These are phyloP conservation scores for Zaprionus davidi DNA, from an alignment of 1,140 invertebrate species.

Conservation along the genomic window DNA sequence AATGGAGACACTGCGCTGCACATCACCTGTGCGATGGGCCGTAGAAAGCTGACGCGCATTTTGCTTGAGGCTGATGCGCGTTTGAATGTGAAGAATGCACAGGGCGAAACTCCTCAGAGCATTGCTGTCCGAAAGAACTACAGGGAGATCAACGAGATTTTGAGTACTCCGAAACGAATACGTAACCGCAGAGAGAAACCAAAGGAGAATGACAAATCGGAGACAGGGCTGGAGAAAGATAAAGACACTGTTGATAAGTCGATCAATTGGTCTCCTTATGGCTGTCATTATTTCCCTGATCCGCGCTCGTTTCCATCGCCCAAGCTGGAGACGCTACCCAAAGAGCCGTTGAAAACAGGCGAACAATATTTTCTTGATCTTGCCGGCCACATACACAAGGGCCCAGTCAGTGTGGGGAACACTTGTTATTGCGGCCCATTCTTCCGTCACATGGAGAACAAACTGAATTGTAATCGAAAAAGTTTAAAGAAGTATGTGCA, in stretches of 20 bases:
- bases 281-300: slow-evolving; percentile 94
- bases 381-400: slow-evolving; percentile 98
- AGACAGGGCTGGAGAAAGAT: slow-evolving; percentile 61
- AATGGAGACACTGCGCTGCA: slow-evolving; percentile 98
- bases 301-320: slow-evolving; percentile 93
- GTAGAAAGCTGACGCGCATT: slow-evolving; percentile 95
- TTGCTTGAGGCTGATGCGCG: slow-evolving; percentile 94
- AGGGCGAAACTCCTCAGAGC: slow-evolving; percentile 95
- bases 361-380: slow-evolving; percentile 98
- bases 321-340: slow-evolving; percentile 92
- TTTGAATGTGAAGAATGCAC: slow-evolving; percentile 92
- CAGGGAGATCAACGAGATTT: slow-evolving; percentile 91
- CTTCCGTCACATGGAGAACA: slow-evolving; percentile 93
- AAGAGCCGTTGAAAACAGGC: slow-evolving; percentile 93
- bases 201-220: slow-evolving; percentile 52
- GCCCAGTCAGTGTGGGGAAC: slow-evolving; percentile 94
- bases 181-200: slow-evolving; percentile 74
- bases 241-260: slow-evolving; percentile 84
- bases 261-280: slow-evolving; percentile 92
- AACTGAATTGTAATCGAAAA: slow-evolving; percentile 92
- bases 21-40: slow-evolving; percentile 96
- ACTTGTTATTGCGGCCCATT: slow-evolving; percentile 91
- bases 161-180: slow-evolving; percentile 86
- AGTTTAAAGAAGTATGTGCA: slow-evolving; percentile 94
- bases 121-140: slow-evolving; percentile 95